phyloP scores from a whole-genome alignment of 2,113 vertebrate species.

The Diglossa brunneiventris region DNA sequence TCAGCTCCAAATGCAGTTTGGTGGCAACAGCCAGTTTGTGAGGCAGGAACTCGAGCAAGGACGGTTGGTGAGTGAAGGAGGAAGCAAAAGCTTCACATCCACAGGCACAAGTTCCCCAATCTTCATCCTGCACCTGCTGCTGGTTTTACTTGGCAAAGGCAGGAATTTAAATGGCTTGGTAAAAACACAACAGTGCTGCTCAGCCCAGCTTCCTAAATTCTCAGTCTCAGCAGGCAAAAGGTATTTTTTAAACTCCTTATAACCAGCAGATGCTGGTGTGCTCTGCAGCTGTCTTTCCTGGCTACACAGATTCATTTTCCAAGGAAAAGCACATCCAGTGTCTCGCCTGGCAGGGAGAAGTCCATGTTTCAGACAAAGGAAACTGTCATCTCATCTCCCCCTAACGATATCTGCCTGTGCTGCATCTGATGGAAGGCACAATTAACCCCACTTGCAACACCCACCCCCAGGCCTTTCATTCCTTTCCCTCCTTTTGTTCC shows the following conservation, averaged over 20 bases:
- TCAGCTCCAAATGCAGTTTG: neutral
- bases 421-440: constrained; percentile 12
- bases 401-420: constrained; percentile 2
- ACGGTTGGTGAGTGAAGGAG: rapidly evolving
- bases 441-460: neutral
- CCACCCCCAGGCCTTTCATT: neutral
- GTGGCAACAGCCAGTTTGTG: neutral
- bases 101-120: neutral
- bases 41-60: neutral
- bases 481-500: neutral
- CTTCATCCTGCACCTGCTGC: neutral
- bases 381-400: constrained; percentile 38
- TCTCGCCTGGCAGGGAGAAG: neutral
- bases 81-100: neutral
- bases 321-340: neutral
- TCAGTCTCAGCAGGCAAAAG: neutral
- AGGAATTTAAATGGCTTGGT: neutral
- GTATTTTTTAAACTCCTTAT: neutral
- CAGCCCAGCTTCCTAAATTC: neutral
- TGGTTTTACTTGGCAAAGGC: neutral
- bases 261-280: neutral
- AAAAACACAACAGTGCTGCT: neutral
- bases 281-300: neutral
- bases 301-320: neutral
- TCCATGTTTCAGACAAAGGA: constrained; percentile 10